These are phyloP conservation scores for Linepithema humile DNA, from an alignment of 1,140 invertebrate genomes.

Conservation along the genomic window DNA sequence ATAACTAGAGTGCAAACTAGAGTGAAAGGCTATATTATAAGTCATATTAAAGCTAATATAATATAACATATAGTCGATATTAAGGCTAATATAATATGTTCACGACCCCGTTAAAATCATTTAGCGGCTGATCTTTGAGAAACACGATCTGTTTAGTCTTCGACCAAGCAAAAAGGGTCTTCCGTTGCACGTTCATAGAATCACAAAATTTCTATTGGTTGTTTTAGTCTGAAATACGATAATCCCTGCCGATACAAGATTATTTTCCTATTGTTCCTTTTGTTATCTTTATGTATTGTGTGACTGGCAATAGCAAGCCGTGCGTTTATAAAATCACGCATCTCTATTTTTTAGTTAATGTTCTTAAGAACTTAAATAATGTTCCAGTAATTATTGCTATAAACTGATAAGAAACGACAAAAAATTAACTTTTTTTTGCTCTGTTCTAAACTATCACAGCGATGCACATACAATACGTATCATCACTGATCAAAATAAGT, in stretches of 20 bases:
- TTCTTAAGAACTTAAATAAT: not conserved
- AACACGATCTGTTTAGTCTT: conserved; percentile 79
- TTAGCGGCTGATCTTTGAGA: conserved; percentile 74
- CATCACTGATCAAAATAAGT: not conserved
- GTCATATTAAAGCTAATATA: conserved; percentile 53
- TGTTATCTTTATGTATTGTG: conserved; percentile 24
- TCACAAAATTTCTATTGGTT: conserved; percentile 17
- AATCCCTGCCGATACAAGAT: conserved; percentile 43
- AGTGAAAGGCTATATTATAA: not conserved
- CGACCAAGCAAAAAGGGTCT: conserved; percentile 42
- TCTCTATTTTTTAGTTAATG: not conserved
- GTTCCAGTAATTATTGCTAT: not conserved
- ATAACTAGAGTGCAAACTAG: not conserved
- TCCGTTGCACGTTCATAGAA: conserved; percentile 46
- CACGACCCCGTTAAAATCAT: conserved; percentile 72
- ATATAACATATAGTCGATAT: conserved; percentile 42
- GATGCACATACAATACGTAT: not conserved
- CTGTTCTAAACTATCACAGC: not conserved
- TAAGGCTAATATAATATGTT: conserved; percentile 62
- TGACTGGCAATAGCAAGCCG: not conserved
- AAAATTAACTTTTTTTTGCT: not conserved
- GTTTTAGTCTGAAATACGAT: conserved; percentile 13
- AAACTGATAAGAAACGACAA: not conserved
- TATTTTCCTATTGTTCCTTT: conserved; percentile 66
- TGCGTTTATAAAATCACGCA: conserved; percentile 14